Percentiles rank a stretch among this genome's conserved stretches.
phyloP scores from a whole-genome alignment of 2,113 vertebrate species.

The Leiothrix lutea region DNA sequence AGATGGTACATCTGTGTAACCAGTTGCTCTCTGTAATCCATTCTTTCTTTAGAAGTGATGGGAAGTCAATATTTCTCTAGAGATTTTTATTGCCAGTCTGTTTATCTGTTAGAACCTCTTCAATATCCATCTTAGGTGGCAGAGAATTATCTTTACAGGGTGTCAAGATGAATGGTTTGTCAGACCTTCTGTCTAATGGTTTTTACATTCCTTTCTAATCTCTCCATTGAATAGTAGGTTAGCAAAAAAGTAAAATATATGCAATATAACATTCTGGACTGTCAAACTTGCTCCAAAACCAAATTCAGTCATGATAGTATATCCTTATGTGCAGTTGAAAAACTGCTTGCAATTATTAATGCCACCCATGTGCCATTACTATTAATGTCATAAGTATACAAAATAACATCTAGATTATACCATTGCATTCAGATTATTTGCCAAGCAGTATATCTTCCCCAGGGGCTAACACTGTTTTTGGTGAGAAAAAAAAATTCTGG shows the following conservation, averaged over 20 bases:
- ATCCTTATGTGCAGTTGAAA: background rate
- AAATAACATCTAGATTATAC: background rate
- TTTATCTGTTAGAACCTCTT: constrained; percentile 57
- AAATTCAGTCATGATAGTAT: background rate
- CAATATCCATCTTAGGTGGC: constrained; percentile 3
- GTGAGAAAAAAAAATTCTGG: background rate
- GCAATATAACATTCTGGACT: background rate
- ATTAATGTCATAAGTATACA: background rate
- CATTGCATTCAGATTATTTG: background rate
- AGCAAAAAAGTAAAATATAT: background rate
- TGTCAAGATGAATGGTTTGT: constrained; percentile 39
- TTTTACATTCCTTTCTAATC: constrained; percentile 15
- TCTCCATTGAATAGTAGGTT: background rate
- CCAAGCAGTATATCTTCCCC: background rate
- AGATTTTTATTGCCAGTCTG: constrained; percentile 42
- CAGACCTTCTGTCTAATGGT: background rate
- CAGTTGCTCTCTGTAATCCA: background rate
- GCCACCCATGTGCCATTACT: background rate
- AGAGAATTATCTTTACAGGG: constrained; percentile 20
- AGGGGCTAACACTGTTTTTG: background rate
- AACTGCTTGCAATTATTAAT: background rate
- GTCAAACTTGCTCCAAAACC: background rate
- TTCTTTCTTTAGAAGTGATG: constrained; percentile 44
- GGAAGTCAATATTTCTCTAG: constrained; percentile 38
- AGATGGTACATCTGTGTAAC: background rate